Base-by-base conservation (phyloP, 2,113 vertebrate species). In the Typhlomys cinereus region DNA sequence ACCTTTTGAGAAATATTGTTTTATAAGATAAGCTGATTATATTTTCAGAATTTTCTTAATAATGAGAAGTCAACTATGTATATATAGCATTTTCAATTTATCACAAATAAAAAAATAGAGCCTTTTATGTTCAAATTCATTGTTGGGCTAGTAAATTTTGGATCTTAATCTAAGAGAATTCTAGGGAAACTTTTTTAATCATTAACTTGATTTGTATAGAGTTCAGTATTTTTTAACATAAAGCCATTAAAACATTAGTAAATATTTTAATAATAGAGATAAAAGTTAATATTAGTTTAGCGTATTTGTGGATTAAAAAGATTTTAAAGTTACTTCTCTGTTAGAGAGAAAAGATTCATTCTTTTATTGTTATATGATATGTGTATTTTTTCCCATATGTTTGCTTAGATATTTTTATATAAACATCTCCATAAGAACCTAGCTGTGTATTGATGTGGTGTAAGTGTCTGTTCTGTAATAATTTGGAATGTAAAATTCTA, bases 271-370 rank as follows among this genome's bases (percentile, higher is more conserved):
- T 81, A 87, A 75, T 83, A 29, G 23, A 84, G 39, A 76, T 4
- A 18, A 90, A 90, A 81, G 36, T 29, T 92, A 89, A 90, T 96
- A 96, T 88, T 83, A 66, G 21, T 85, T 92, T 78, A 89, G 15
- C 27, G 46, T 83, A 67, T 87, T 15, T 74, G 46, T 89, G 76
- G 41, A 52, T 93, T 95, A 83, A 61, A 83, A 82, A 84, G n/a
- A 20, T 71, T 89, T 93, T 29, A 79, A 59, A 95, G 39, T 85
- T 0, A 57, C 31, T 91, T 85, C 83, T 82, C 3, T 79, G 1
- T 94, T 83, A 52, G 93, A 74, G 62, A 88, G 78, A 84, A 76
- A 92, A 23, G 88, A 79, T 69, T 94, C 34, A 83, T 96, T 46
- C 81, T 90, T 44, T 92, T 97, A 94, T 39, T n/a, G n/a, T n/a